These are phyloP conservation scores for Ormyrus nitidulus DNA, from an alignment of 2,888 invertebrate genomes.

Conservation along the genomic window DNA sequence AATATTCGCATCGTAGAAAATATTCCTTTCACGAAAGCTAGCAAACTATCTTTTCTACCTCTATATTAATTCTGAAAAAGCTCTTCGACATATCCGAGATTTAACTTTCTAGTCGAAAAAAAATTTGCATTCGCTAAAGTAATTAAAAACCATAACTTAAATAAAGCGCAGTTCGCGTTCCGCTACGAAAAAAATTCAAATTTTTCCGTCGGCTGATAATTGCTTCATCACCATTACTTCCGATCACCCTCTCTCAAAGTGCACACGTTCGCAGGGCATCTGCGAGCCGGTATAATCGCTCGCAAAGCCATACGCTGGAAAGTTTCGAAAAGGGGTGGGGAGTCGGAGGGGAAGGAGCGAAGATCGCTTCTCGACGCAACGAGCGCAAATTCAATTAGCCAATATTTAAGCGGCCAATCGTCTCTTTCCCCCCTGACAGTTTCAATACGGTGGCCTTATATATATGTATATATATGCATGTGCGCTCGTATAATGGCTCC, in stretches of 20 bases:
- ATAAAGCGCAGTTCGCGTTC: too few species aligned
- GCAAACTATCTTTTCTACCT: too few species aligned
- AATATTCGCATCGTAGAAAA: too few species aligned
- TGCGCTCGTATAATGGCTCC: not conserved
- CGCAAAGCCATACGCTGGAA: not conserved
- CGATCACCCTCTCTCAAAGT: not conserved
- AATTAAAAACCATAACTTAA: too few species aligned
- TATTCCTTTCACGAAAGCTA: too few species aligned
- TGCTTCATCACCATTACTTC: constrained; percentile 1
- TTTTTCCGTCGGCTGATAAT: not conserved
- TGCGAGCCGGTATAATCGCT: not conserved
- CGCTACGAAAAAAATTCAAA: not conserved
- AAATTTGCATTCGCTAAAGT: too few species aligned
- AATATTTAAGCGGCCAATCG: constrained; percentile 38
- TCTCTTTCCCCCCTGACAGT: not conserved
- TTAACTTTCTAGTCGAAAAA: too few species aligned
- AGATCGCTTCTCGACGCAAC: constrained; percentile 19
- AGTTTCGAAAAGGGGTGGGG: constrained; percentile 8
- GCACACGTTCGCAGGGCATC: not conserved
- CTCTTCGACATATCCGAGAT: too few species aligned
- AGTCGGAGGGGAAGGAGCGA: not conserved
- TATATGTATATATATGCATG: not conserved
- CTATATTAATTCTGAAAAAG: too few species aligned
- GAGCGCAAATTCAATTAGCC: constrained; percentile 39
- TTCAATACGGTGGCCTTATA: not conserved